These are phyloP conservation scores for Eupithecia subumbrata DNA, from an alignment of 2,888 invertebrate genomes.

Conservation along the genomic window DNA sequence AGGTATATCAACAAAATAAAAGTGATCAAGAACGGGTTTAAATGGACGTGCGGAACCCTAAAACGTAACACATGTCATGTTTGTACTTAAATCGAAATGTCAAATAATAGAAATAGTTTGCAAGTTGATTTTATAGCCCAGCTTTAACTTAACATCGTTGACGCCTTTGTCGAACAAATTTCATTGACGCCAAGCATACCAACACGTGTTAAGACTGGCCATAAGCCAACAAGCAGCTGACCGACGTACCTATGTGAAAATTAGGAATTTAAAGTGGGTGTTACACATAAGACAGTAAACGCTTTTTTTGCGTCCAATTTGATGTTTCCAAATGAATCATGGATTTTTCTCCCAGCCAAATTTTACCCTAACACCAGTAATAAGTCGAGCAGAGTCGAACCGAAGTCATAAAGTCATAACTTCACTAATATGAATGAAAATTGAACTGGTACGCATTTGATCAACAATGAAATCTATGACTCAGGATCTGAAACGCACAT, in stretches of 20 bases:
- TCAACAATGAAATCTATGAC: slow-evolving; percentile 8
- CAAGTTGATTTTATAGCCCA: neutral
- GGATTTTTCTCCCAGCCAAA: neutral
- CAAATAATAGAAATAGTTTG: neutral
- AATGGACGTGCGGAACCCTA: neutral
- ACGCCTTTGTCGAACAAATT: slow-evolving; percentile 4
- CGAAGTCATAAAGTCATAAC: neutral
- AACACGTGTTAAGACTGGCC: slow-evolving; percentile 38
- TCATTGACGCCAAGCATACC: slow-evolving; percentile 5
- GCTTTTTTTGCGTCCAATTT: neutral
- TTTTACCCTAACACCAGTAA: neutral
- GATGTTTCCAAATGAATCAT: neutral
- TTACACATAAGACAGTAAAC: slow-evolving; percentile 2
- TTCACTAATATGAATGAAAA: neutral
- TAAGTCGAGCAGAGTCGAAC: neutral
- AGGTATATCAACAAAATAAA: slow-evolving; percentile 5
- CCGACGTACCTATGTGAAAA: slow-evolving; percentile 33
- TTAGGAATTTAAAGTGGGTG: slow-evolving; percentile 23
- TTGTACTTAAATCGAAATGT: neutral
- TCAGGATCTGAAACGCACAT: slow-evolving; percentile 29
- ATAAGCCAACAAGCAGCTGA: slow-evolving; percentile 42
- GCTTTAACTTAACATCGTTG: neutral
- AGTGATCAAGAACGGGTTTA: neutral
- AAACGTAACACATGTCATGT: neutral
- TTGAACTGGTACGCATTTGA: neutral